Evolutionary conservation across 1,140 invertebrate species (phyloP), one percentile per base, ranked within the genome.

Genomic region (Eumeta japonica): DNA sequence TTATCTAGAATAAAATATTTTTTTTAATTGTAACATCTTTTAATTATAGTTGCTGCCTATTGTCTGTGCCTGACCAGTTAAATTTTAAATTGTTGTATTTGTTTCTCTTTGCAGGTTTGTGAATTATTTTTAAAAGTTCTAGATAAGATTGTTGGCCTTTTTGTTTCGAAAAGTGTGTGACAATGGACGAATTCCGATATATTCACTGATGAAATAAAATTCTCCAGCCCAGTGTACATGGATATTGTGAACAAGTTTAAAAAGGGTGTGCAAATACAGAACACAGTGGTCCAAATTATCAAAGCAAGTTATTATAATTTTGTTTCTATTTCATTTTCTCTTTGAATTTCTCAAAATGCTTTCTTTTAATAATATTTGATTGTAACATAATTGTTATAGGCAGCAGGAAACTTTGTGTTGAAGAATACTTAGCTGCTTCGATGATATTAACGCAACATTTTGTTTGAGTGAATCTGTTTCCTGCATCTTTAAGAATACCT

Each of bases 181-280:
- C 35, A 35, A 72, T 72, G 64, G 67, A 67, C 46, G 67, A 72
- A 48, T 72, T 61, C n/a, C 33, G 64, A 72, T 52, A 47, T 72
- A 18, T 72, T 72, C 47, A 65, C 62, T 3, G 50, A 72, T 45
- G 62, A 68, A 47, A 67, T 66, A 16, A 52, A 65, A 16, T 65
- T 54, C 30, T 59, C 58, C 1, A 54, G 59, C 30, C 57, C 64
- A 3, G 45, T 59, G 10, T 70, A 53, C 37, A 62, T 58, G 28
- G 62, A 64, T 42, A 50, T 64, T 29, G 40, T 72, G 0, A 60
- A 61, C 44, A 63, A 64, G 34, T 72, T 51, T 46, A 56, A 57
- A n/a, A n/a, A 1, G 54, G 61, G 24, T 52, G 63, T 10, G 45
- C 57, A 33, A 63, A 62, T 10, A 20, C 19, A 3, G 62, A 58